These are phyloP conservation scores for Cydia fagiglandana DNA, from an alignment of 1,140 invertebrate species.

Conservation along the genomic window DNA sequence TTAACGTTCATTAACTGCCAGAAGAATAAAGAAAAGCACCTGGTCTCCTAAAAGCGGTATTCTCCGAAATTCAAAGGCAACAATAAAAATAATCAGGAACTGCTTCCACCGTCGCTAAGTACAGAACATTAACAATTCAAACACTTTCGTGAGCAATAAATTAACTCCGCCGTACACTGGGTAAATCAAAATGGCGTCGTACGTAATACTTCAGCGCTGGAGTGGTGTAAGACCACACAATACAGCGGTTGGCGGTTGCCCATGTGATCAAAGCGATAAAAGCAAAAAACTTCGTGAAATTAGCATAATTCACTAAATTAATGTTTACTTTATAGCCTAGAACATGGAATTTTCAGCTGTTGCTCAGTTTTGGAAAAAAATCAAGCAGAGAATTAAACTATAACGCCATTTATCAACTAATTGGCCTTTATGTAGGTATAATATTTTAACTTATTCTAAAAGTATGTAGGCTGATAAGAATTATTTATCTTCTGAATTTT, in stretches of 20 bases:
- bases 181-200: slow-evolving; percentile 71
- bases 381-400: no score
- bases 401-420: no score
- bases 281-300: not conserved
- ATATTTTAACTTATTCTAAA: no score
- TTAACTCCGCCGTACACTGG: slow-evolving; percentile 63
- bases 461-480: no score
- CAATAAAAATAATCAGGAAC: slow-evolving; percentile 31
- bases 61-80: slow-evolving; percentile 25
- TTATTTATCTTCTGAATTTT: no score
- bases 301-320: no score
- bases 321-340: no score
- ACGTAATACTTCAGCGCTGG: slow-evolving; percentile 60
- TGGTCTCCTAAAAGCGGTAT: slow-evolving; percentile 7
- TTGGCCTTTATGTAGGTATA: no score
- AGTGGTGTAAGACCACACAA: slow-evolving; percentile 35
- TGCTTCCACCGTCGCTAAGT: slow-evolving; percentile 46
- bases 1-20: not conserved
- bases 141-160: slow-evolving; percentile 72
- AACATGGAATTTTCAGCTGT: no score
- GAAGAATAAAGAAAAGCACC: not conserved
- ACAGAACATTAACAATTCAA: slow-evolving; percentile 74
- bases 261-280: not conserved
- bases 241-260: not conserved
- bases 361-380: no score